Evolutionary conservation across 1,140 invertebrate species (phyloP).

Genomic region (Oedothorax gibbosus): DNA sequence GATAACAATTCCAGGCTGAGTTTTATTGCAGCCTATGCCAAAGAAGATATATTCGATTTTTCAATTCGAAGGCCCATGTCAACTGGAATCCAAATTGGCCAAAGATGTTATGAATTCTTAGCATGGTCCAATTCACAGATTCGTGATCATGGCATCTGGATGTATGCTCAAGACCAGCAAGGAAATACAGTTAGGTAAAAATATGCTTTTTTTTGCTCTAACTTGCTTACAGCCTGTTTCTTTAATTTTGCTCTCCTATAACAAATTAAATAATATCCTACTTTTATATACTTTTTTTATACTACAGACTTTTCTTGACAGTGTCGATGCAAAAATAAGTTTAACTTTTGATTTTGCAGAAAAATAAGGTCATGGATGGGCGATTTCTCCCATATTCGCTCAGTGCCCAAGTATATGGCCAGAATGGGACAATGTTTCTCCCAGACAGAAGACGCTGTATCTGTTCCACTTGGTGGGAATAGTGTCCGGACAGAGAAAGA

Average conservation of each 20-base stretch:
- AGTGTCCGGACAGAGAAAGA: conserved; percentile 23
- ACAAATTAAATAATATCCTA: too few relatives aligned
- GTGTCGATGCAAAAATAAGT: too few relatives aligned
- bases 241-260: too few relatives aligned
- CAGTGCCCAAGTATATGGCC: conserved; percentile 66
- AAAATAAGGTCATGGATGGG: conserved; percentile 65
- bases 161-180: conserved; percentile 63
- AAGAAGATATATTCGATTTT: conserved; percentile 31
- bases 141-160: conserved; percentile 66
- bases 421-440: conserved; percentile 67
- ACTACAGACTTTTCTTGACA: too few relatives aligned
- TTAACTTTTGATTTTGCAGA: too few relatives aligned
- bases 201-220: too few relatives aligned
- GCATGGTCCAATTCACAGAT: conserved; percentile 66
- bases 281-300: too few relatives aligned
- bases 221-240: too few relatives aligned
- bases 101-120: conserved; percentile 63
- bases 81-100: conserved; percentile 61
- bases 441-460: conserved; percentile 62
- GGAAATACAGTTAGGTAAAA: conserved; percentile 49
- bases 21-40: conserved; percentile 39
- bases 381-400: conserved; percentile 63
- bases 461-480: conserved; percentile 13
- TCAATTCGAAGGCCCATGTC: conserved; percentile 28
- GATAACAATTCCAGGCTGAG: conserved; percentile 63